Base-by-base conservation (phyloP, 2,797 vertebrate genomes). In the Denticeps clupeoides region DNA sequence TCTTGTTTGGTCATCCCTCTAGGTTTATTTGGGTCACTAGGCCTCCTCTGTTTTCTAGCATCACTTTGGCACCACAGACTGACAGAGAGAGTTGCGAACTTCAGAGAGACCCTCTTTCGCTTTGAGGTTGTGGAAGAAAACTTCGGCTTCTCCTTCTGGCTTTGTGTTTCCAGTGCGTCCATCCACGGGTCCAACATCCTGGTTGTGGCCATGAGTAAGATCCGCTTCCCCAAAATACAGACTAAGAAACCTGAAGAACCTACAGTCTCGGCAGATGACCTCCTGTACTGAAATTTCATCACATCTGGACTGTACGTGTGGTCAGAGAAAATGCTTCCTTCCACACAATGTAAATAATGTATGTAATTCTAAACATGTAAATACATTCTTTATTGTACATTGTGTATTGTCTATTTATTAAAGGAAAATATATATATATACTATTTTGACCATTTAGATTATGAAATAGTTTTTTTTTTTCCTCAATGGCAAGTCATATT, bases 101-200 rank as follows among this genome's bases (percentile, higher is more conserved):
- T 87, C 58, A 71, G 49, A 25, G 94, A 97, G 74, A 84, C 78
- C 7, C 50, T 90, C 49, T 97, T 98, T n/a, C 71, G 49, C 27
- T 88, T 97, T 0, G 51, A 89, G 1, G 77, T 95, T 42, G 66
- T 96, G 49, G 87, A 90, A 2, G 88, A 98, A 62, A 52, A 3
- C 32, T 84, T 89, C 24, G 86, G 90, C 62, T 80, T 82, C 71
- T 97, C 87, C 1, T 96, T 96, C 58, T 97, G 92, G 91, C 73
- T 97, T 26, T 89, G 89, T 1, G 87, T 95, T 51, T 89, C 87
- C 62, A 90, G 91, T 12, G 59, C 87, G 12, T 79, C 58, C 0
- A 82, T 85, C 53, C 91, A 93, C 0, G 81, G 82, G 1, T 78
- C 81, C 1, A 87, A 92, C 67, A 73, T 96, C 57, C 72, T 89